A percentile compares a stretch with the other conserved stretches of the same genome.
phyloP scores from a whole-genome alignment of 2,888 invertebrate genomes.

The Orthonevra nobilis region DNA sequence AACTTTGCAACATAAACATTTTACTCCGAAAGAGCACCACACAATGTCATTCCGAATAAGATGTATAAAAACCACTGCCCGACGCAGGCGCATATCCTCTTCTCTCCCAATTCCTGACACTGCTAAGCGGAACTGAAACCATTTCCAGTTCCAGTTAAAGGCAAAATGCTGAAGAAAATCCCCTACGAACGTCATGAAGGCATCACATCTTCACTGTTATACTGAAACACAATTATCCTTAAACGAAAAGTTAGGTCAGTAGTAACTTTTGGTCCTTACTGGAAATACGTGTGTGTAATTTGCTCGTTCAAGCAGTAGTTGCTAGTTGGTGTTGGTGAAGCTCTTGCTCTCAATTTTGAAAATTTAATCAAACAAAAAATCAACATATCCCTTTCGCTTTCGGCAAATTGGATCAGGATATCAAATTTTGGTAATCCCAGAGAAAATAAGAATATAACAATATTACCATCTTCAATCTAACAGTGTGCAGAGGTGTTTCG shows the following conservation, averaged over 20 bases:
- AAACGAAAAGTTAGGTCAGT: constrained; percentile 69
- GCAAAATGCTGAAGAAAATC: constrained; percentile 1
- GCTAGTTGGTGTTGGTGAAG: constrained; percentile 47
- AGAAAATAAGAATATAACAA: not conserved
- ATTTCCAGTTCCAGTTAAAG: constrained; percentile 17
- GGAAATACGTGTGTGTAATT: constrained; percentile 66
- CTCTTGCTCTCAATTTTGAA: constrained; percentile 17
- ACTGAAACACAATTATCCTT: constrained; percentile 67
- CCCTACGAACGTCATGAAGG: constrained; percentile 48
- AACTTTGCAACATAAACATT: constrained; percentile 49
- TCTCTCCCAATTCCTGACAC: constrained; percentile 26
- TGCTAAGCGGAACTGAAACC: constrained; percentile 14
- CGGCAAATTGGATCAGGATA: constrained; percentile 30
- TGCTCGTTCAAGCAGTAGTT: constrained; percentile 36
- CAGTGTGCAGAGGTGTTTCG: not conserved
- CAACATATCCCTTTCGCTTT: constrained; percentile 9
- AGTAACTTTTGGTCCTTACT: constrained; percentile 70
- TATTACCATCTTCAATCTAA: not conserved
- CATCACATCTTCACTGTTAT: constrained; percentile 65
- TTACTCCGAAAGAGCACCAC: constrained; percentile 41
- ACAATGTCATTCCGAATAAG: constrained; percentile 23
- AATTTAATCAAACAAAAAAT: constrained; percentile 8
- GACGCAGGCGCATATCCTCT: constrained; percentile 1
- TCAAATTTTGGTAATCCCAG: constrained; percentile 16
- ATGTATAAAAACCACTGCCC: too few species aligned